phyloP scores from a whole-genome alignment of 2,113 vertebrate species.

The Melanotaenia duboulayi region DNA sequence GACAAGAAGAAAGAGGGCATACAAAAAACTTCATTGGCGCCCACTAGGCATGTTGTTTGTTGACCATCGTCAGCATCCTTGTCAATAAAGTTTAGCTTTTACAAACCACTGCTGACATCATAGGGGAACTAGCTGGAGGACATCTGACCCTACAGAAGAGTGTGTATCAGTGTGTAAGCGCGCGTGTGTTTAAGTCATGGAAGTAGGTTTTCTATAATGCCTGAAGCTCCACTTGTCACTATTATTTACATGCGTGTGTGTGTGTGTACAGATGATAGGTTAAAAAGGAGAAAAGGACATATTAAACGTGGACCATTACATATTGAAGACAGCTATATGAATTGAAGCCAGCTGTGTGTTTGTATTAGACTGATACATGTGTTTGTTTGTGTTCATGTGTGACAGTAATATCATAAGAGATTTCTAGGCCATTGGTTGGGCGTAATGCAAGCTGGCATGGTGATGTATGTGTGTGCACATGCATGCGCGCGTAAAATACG shows the following conservation, averaged over 20 bases:
- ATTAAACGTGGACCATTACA: constrained; percentile 24
- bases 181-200: constrained; percentile 16
- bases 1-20: neutral
- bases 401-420: constrained; percentile 69
- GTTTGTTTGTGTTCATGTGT: constrained; percentile 56
- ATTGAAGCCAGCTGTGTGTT: constrained; percentile 21
- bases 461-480: constrained; percentile 34
- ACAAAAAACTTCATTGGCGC: constrained; percentile 12
- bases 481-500: constrained; percentile 39
- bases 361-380: constrained; percentile 18
- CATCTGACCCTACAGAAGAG: constrained; percentile 58
- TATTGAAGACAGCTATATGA: constrained; percentile 32
- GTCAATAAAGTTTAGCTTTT: constrained; percentile 85
- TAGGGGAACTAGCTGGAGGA: constrained; percentile 69
- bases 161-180: neutral
- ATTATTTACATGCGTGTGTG: constrained; percentile 44
- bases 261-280: neutral
- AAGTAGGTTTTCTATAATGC: constrained; percentile 47
- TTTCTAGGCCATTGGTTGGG: constrained; percentile 74
- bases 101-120: constrained; percentile 73
- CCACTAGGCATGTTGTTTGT: constrained; percentile 59
- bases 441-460: constrained; percentile 74
- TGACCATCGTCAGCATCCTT: constrained; percentile 73
- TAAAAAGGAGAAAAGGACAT: constrained; percentile 24
- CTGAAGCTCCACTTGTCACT: constrained; percentile 62